phyloP scores from a whole-genome alignment of 2,113 vertebrate genomes.

The Trachemys scripta region DNA sequence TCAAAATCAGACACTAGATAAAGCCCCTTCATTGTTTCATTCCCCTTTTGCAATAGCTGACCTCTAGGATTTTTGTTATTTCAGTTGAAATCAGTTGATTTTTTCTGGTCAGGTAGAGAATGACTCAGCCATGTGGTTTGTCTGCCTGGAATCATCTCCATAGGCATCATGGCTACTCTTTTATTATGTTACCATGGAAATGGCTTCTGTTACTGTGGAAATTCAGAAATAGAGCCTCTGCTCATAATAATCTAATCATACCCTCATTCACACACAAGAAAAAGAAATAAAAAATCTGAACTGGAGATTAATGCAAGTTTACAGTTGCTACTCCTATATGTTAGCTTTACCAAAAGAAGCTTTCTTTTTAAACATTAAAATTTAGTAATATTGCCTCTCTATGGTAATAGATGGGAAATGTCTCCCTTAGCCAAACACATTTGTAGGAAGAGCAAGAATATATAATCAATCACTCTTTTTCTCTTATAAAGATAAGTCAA shows the following conservation, averaged over 20 bases:
- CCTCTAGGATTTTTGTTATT: background rate
- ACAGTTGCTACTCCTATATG: background rate
- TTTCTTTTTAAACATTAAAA: background rate
- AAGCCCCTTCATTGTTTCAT: fast-evolving
- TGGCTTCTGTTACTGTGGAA: background rate
- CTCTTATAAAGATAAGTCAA: background rate
- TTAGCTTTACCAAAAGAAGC: background rate
- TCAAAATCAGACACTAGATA: background rate
- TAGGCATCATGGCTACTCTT: background rate
- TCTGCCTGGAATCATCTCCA: background rate
- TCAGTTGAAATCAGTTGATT: background rate
- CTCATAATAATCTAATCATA: background rate
- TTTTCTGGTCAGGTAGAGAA: background rate
- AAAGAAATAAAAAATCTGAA: background rate
- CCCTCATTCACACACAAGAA: background rate
- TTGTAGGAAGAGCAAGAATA: background rate
- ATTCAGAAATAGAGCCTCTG: background rate
- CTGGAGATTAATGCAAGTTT: background rate
- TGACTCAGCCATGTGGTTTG: background rate
- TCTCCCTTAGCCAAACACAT: background rate
- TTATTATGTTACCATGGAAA: slow-evolving; percentile 24
- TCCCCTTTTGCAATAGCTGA: background rate
- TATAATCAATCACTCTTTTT: background rate
- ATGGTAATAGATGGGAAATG: background rate
- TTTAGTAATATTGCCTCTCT: background rate